phyloP scores from a whole-genome alignment of 2,888 invertebrate species.

The Oegoconia quadripuncta region DNA sequence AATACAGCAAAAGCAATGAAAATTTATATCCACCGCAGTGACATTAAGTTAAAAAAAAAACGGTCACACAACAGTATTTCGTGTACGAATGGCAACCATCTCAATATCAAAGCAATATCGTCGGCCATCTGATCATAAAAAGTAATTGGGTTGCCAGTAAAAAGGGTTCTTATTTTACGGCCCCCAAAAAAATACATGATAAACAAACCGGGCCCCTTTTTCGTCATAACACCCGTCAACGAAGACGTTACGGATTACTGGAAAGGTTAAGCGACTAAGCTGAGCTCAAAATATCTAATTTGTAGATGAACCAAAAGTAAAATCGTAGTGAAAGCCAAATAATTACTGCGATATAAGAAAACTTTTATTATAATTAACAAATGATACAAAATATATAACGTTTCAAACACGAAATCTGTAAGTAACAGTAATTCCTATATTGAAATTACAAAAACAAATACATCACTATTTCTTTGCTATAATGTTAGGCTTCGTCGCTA shows the following conservation, averaged over 20 bases:
- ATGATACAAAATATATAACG: too few species aligned
- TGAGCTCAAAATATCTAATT: neutral
- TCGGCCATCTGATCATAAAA: constrained; percentile 70
- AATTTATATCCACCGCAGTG: constrained; percentile 32
- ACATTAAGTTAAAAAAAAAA: constrained; percentile 27
- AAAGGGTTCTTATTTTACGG: constrained; percentile 74
- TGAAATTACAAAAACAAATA: too few species aligned
- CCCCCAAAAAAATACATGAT: constrained; percentile 65
- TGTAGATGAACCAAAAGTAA: too few species aligned
- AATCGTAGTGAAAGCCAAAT: too few species aligned
- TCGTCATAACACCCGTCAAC: constrained; percentile 39
- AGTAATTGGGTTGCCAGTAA: constrained; percentile 75
- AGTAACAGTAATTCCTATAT: too few species aligned
- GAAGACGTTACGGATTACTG: constrained; percentile 25
- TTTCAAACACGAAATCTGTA: too few species aligned
- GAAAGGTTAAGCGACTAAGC: constrained; percentile 29
- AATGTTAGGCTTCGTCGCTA: too few species aligned
- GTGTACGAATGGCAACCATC: constrained; percentile 53
- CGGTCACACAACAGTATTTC: constrained; percentile 35
- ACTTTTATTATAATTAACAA: too few species aligned
- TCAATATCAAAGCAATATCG: constrained; percentile 61
- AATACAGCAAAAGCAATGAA: constrained; percentile 30
- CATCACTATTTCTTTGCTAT: too few species aligned
- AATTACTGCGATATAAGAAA: too few species aligned
- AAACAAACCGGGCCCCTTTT: constrained; percentile 55